These are phyloP conservation scores for Malurus leucopterus DNA, from an alignment of 2,797 vertebrate species.

Conservation along the genomic window DNA sequence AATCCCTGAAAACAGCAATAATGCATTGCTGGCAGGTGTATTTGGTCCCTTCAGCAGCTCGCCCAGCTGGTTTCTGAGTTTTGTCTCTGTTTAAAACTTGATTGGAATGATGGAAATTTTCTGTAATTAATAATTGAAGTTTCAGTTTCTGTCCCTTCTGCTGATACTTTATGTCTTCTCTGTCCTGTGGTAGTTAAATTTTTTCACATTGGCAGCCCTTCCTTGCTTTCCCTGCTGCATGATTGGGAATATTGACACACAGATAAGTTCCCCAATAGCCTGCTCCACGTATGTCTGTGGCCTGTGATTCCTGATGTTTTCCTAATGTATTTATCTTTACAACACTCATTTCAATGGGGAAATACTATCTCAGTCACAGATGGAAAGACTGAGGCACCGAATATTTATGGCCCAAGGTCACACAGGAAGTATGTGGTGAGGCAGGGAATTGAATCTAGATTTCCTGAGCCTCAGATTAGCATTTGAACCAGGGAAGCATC, in stretches of 20 bases:
- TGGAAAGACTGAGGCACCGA: slow-evolving; percentile 53
- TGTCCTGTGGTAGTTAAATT: neutral
- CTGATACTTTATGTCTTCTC: neutral
- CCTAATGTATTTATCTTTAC: slow-evolving; percentile 5
- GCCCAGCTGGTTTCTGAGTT: neutral
- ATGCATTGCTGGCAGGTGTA: slow-evolving; percentile 41
- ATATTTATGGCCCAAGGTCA: slow-evolving; percentile 62
- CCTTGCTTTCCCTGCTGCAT: neutral
- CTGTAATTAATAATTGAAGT: neutral
- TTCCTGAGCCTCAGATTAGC: slow-evolving; percentile 58
- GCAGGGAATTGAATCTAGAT: slow-evolving; percentile 62
- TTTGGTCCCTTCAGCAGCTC: neutral
- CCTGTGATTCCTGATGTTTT: neutral
- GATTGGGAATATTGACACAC: neutral
- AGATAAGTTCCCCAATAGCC: neutral
- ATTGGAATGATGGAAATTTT: neutral
- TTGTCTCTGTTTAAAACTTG: neutral
- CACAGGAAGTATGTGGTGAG: slow-evolving; percentile 49
- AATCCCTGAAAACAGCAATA: fast-evolving
- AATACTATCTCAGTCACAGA: slow-evolving; percentile 37
- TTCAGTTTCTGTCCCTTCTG: neutral
- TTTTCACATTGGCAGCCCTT: neutral
- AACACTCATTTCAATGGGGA: neutral
- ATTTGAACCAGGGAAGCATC: slow-evolving; percentile 51
- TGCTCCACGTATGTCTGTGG: fast-evolving